These are phyloP conservation scores for Drosophila ezoana DNA, from an alignment of 2,888 invertebrate species.

Conservation along the genomic window DNA sequence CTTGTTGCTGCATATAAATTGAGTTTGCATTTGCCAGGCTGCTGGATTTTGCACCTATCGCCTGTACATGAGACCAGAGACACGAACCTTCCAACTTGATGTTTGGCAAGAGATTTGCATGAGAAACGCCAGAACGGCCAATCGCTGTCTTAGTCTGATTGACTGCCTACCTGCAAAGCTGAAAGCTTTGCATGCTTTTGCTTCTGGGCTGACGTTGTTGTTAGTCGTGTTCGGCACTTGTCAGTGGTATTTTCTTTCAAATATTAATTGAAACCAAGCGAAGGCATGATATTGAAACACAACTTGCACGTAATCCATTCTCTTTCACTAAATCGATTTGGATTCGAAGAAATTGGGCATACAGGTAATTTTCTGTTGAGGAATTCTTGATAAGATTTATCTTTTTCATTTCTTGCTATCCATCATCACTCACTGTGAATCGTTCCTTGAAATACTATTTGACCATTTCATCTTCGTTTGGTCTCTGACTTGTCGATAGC, in stretches of 20 bases:
- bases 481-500: conserved; percentile 6
- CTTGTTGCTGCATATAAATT: conserved; percentile 56
- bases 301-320: conserved; percentile 2
- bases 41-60: conserved; percentile 5
- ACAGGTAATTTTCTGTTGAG: background rate
- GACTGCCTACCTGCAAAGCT: conserved; percentile 46
- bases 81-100: conserved; percentile 28
- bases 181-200: conserved; percentile 6
- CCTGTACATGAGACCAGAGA: conserved; percentile 9
- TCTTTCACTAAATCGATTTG: background rate
- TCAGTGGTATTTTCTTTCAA: conserved; percentile 15
- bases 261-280: conserved; percentile 27
- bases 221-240: conserved; percentile 11
- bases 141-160: conserved; percentile 57
- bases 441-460: background rate
- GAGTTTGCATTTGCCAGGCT: conserved; percentile 57
- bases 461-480: conserved; percentile 12
- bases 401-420: background rate
- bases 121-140: conserved; percentile 5
- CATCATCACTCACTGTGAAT: background rate
- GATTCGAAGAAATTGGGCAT: background rate
- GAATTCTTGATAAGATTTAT: background rate
- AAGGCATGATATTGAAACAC: conserved; percentile 8
- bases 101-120: conserved; percentile 5
- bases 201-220: conserved; percentile 7